These are phyloP conservation scores for Pterocles burchelli DNA, from an alignment of 2,113 vertebrate species.

Conservation along the genomic window DNA sequence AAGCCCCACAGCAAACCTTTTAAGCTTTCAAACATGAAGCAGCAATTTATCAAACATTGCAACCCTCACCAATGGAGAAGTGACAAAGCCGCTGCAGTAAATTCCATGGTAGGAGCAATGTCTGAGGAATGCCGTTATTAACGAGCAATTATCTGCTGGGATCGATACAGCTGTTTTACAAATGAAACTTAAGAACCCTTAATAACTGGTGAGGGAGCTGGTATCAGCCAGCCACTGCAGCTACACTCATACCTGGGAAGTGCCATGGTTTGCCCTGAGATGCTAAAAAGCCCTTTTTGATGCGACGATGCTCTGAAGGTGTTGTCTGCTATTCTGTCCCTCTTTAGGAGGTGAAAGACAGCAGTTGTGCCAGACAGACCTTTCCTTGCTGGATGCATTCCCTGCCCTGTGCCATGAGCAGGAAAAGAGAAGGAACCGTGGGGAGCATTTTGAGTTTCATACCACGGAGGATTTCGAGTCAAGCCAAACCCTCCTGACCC, in stretches of 20 bases:
- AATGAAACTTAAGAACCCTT: neutral
- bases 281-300: neutral
- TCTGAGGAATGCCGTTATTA: neutral
- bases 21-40: neutral
- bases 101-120: neutral
- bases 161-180: neutral
- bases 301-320: neutral
- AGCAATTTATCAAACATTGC: neutral
- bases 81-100: neutral
- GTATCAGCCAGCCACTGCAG: neutral
- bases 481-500: neutral
- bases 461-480: neutral
- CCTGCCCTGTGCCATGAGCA: neutral
- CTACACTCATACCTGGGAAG: rapidly evolving
- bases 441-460: neutral
- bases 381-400: rapidly evolving
- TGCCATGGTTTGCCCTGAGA: neutral
- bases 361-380: neutral
- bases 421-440: neutral
- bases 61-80: neutral
- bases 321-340: rapidly evolving
- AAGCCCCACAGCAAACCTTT: neutral
- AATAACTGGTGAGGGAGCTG: neutral
- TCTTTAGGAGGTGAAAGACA: rapidly evolving
- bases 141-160: neutral